Evolutionary conservation across 2,797 vertebrate species (phyloP), one percentile per base, ranked within the genome.

Genomic region (Eospalax fontanierii): DNA sequence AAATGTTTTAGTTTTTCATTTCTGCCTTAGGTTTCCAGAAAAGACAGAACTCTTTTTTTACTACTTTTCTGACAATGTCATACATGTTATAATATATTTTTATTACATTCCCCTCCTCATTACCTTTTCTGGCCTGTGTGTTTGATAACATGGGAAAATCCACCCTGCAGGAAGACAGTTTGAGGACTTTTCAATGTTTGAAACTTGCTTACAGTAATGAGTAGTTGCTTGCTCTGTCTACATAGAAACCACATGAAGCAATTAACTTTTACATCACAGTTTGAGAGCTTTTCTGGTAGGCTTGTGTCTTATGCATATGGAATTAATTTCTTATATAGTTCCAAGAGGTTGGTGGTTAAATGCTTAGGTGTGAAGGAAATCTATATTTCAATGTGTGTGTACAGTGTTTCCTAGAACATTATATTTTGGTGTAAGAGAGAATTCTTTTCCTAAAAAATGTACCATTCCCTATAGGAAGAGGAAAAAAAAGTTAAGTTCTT

Each of bases 401-500:
- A 12, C 70, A 88, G 43, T 50, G 33, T 87, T 93, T 68, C 43
- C 59, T 92, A 68, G 63, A 85, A 78, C 9, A 2, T 88, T 87
- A 19, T 87, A 14, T 91, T 61, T n/a, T 40, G 40, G 63, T n/a
- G 4, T 4, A 6, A 87, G 18, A 11, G 11, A 65, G 33, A 92
- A 78, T 28, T 26, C 4, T 93, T 96, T 93, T 94, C 85, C n/a
- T 75, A 22, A 87, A 89, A 87, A 46, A 78, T 76, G 26, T 87
- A 63, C 24, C 68, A 15, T 24, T 50, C 70, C 12, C 11, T 84
- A 38, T 38, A 91, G 59, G 50, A 84, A 85, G 61, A 73, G 3
- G 14, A 93, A 46, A 46, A 46, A 46, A n/a, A n/a, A n/a, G 93
- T 86, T 54, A 94, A 78, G 12, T 70, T 76, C 54, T 90, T 87